phyloP scores from a whole-genome alignment of 1,140 invertebrate species.

The Aphis craccivora region DNA sequence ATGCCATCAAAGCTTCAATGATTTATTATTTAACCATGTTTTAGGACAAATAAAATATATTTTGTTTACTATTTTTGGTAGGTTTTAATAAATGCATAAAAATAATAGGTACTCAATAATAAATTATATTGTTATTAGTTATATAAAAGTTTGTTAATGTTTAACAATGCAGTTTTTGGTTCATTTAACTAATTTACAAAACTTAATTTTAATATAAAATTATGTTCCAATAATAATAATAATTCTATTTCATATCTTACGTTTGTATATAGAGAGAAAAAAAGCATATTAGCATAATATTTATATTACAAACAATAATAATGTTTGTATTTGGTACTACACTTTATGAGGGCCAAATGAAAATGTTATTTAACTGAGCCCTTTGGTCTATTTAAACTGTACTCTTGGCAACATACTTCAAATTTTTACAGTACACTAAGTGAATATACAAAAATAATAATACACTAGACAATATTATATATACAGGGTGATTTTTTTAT shows the following conservation, averaged over 20 bases:
- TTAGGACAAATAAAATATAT: neutral
- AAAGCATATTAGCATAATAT: neutral
- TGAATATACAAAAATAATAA: neutral
- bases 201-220: neutral
- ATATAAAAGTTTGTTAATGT: neutral
- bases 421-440: neutral
- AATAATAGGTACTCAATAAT: neutral
- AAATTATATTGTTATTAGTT: neutral
- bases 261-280: neutral
- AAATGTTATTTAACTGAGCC: neutral
- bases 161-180: neutral
- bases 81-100: neutral
- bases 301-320: neutral
- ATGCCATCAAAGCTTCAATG: neutral
- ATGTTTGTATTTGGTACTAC: neutral
- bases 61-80: neutral
- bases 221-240: neutral
- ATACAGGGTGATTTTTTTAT: too few relatives aligned
- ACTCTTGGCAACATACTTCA: neutral
- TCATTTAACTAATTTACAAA: neutral
- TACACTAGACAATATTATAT: too few relatives aligned
- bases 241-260: neutral
- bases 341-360: neutral
- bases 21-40: neutral
- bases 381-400: neutral